Conservation (phyloP, 2,113 vertebrate genomes). For the Polyodon spathula region DNA sequence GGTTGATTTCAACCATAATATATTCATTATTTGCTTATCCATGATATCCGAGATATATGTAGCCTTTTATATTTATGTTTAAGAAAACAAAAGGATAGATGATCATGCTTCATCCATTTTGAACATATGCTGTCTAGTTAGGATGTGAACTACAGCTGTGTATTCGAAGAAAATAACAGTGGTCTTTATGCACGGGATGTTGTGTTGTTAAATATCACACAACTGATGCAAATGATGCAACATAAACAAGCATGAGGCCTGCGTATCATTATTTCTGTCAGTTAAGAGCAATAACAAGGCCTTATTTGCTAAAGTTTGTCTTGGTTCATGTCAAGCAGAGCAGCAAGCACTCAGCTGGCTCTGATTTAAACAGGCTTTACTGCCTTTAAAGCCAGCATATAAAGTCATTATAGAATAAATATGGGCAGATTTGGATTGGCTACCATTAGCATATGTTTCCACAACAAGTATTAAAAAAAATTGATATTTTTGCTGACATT, state of each 20-base stretch:
- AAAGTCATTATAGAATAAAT: constrained; percentile 36
- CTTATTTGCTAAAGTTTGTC: constrained; percentile 7
- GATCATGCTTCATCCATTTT: too few relatives aligned
- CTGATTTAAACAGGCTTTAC: constrained; percentile 25
- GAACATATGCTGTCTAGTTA: too few relatives aligned
- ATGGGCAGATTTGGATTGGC: constrained; percentile 23
- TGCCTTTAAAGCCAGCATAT: constrained; percentile 26
- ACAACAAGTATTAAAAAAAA: constrained; percentile 20
- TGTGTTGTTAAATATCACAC: constrained; percentile 15
- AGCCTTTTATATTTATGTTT: too few relatives aligned
- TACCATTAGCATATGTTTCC: constrained; percentile 33
- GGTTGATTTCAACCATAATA: too few relatives aligned
- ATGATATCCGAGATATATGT: too few relatives aligned
- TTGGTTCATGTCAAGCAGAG: constrained; percentile 11
- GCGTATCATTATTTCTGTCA: constrained; percentile 5
- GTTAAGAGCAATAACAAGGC: constrained; percentile 19
- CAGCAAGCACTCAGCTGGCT: constrained; percentile 22
- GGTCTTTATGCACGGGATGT: constrained; percentile 1
- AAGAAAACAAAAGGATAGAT: too few relatives aligned
- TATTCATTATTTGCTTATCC: too few relatives aligned
- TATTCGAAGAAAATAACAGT: not conserved
- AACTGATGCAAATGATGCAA: constrained; percentile 4
- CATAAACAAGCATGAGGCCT: constrained; percentile 1
- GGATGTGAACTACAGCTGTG: too few relatives aligned
- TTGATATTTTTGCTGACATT: constrained; percentile 21